Conservation (phyloP, 2,888 invertebrate genomes). For the Hipparchia sbordonii region DNA sequence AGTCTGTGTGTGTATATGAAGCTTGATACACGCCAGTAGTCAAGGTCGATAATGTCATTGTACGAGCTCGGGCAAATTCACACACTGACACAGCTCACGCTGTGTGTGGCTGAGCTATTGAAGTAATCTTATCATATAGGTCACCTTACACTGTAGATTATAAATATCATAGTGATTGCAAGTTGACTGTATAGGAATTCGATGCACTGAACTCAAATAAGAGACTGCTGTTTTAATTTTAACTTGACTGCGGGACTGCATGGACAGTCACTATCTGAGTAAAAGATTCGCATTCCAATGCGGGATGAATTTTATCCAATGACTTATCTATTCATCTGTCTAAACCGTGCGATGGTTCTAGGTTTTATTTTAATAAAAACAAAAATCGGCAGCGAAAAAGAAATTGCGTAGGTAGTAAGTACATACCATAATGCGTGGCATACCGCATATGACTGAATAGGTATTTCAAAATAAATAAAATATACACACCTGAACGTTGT, state of each 20-base stretch:
- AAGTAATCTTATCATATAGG: conserved; percentile 82
- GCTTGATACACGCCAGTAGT: conserved; percentile 72
- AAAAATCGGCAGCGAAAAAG: too few species aligned
- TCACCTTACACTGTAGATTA: conserved; percentile 81
- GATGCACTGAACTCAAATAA: conserved; percentile 16
- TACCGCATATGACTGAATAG: too few species aligned
- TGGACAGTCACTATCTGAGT: too few species aligned
- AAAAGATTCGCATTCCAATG: too few species aligned
- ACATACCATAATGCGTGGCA: too few species aligned
- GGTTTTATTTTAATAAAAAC: too few species aligned
- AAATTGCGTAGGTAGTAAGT: too few species aligned
- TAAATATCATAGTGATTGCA: conserved; percentile 54
- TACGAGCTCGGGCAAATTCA: conserved; percentile 71
- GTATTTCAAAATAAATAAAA: too few species aligned
- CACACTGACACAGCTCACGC: conserved; percentile 55
- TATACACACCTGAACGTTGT: too few species aligned
- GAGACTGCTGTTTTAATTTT: conserved; percentile 2
- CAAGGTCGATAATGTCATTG: conserved; percentile 82
- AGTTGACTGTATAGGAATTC: conserved; percentile 37
- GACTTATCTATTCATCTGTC: too few species aligned
- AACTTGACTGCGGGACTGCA: background rate
- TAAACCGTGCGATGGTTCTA: too few species aligned
- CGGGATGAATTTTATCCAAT: too few species aligned
- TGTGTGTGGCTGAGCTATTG: conserved; percentile 64
- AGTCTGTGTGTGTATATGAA: conserved; percentile 50